These are phyloP conservation scores for Erynnis tages DNA, from an alignment of 2,888 invertebrate species.

Conservation along the genomic window DNA sequence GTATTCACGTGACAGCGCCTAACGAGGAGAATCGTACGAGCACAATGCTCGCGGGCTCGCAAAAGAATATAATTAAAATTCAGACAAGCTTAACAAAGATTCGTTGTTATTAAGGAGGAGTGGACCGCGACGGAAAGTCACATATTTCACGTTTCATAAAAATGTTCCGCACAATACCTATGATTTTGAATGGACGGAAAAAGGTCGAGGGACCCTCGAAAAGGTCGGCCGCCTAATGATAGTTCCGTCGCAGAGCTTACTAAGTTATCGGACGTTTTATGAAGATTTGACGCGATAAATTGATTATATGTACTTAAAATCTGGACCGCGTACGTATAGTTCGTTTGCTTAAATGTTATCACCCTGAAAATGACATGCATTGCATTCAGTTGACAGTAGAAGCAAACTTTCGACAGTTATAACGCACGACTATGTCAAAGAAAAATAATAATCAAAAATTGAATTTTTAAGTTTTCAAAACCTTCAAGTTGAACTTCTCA, in stretches of 20 bases:
- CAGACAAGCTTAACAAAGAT: slow-evolving; percentile 1
- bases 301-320: not conserved
- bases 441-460: too few relatives aligned
- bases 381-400: too few relatives aligned
- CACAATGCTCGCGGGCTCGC: not conserved
- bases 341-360: too few relatives aligned
- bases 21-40: not conserved
- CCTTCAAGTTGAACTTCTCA: too few relatives aligned
- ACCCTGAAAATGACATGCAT: too few relatives aligned
- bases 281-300: slow-evolving; percentile 9
- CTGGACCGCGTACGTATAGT: not conserved
- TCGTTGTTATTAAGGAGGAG: slow-evolving; percentile 3
- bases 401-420: too few relatives aligned
- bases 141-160: slow-evolving; percentile 9
- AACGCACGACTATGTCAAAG: too few relatives aligned
- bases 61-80: not conserved
- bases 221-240: slow-evolving; percentile 6
- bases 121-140: slow-evolving; percentile 3
- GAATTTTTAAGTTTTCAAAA: too few relatives aligned
- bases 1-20: not conserved
- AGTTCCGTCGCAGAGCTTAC: slow-evolving; percentile 5
- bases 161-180: slow-evolving; percentile 7
- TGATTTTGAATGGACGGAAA: slow-evolving; percentile 17
- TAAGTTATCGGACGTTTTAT: slow-evolving; percentile 7
- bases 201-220: slow-evolving; percentile 7